Percentiles rank a stretch among this genome's conserved stretches.
Conservation (phyloP, 2,113 vertebrate genomes). For the Lycocorax pyrrhopterus region DNA sequence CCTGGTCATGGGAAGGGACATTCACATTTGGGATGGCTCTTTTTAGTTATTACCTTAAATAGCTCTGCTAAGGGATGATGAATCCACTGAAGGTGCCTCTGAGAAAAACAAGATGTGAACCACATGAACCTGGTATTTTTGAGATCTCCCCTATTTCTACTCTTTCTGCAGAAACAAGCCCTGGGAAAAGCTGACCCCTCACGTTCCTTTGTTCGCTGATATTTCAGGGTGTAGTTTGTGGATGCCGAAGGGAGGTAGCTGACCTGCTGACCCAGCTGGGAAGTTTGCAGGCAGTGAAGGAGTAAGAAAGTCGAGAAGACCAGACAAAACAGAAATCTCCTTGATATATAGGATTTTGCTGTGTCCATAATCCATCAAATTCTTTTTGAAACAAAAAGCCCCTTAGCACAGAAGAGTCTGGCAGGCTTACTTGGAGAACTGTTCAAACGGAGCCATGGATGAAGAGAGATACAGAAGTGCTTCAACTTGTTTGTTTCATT, state of each 20-base stretch:
- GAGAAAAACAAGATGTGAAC: not conserved
- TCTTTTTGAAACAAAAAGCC: not conserved
- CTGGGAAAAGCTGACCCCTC: not conserved
- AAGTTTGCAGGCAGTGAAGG: not conserved
- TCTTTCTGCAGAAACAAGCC: not conserved
- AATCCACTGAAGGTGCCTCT: not conserved
- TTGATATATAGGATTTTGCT: not conserved
- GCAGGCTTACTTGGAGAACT: not conserved
- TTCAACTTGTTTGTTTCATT: not conserved
- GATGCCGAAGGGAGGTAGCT: not conserved
- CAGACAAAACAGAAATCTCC: not conserved
- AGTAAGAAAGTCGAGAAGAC: not conserved
- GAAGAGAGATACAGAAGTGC: not conserved
- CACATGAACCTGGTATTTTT: not conserved
- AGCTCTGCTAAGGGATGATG: not conserved
- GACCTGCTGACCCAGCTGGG: not conserved
- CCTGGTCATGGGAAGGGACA: not conserved
- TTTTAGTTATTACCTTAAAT: not conserved
- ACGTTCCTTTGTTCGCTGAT: fast-evolving
- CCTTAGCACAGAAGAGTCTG: not conserved
- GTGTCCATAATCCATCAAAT: not conserved
- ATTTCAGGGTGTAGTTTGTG: not conserved
- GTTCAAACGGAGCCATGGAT: not conserved
- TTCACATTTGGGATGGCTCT: not conserved
- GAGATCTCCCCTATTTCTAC: not conserved